Percentiles rank a stretch among this genome's conserved stretches.
Conservation (phyloP, 2,888 invertebrate species). For the Diarsia brunnea region DNA sequence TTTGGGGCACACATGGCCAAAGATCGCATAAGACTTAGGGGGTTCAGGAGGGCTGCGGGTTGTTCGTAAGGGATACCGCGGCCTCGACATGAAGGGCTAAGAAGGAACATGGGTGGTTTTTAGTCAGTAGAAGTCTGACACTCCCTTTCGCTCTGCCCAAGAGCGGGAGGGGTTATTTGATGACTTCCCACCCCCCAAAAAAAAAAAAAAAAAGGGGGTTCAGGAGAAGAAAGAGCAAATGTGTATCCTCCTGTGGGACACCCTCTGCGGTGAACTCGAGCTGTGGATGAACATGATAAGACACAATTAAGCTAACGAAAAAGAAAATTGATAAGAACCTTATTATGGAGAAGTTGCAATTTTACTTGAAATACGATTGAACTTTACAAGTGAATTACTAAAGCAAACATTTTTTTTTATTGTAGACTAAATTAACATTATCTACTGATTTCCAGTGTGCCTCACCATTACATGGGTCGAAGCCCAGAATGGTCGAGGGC, state of each 20-base stretch:
- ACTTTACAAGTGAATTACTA: no score
- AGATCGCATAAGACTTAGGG: background rate
- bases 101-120: no score
- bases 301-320: background rate
- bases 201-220: no score
- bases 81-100: no score
- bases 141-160: no score
- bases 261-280: background rate
- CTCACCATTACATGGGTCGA: constrained; percentile 69
- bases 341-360: background rate
- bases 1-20: background rate
- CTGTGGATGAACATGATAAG: background rate
- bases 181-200: no score
- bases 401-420: background rate
- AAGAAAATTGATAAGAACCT: background rate
- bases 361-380: background rate
- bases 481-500: constrained; percentile 78
- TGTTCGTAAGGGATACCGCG: no score
- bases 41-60: background rate
- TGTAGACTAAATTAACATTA: background rate
- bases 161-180: no score
- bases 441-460: constrained; percentile 71
- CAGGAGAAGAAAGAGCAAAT: background rate
- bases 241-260: background rate
- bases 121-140: no score